Base-by-base conservation (phyloP, 92 coral and sea anemone genomes). In the Epizoanthus rinbou region DNA sequence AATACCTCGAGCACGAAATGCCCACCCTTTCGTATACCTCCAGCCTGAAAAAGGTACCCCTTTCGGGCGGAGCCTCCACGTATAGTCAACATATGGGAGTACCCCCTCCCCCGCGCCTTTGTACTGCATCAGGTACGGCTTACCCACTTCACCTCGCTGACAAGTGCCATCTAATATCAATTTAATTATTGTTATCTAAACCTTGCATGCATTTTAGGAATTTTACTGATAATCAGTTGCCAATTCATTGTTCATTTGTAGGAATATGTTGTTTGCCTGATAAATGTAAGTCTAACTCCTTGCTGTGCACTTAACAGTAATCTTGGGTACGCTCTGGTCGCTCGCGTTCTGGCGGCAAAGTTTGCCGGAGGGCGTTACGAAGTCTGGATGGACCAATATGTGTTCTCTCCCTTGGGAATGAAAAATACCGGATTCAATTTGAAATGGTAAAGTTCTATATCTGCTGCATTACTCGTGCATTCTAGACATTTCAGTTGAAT, bases 271-370 rank as follows among this genome's bases (percentile, higher is more conserved):
- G 21, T 31, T n/a, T 22, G 13, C 16, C 69, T 64, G 25, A 24
- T 64, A 64, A 64, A 64, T 22, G 16, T 63, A 22, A 63, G 28
- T 15, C 10, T 64, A 1, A 57, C 69, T 75, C 22, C 13, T n/a
- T 68, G 73, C 13, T 14, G 33, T 79, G 37, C 53, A 3, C 72
- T 66, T 73, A 54, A 0, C 88, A 96, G 99, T 71, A 96, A 96
- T 66, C 86, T 94, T 35, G 99, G 97, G 14, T 96, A 94, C 76
- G 97, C 99, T 19, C 69, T 96, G 53, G 86, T 96, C 28, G 89
- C 92, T 0, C 93, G 93, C 9, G 70, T 89, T 22, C 83, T 96
- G 69, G 95, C 92, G 37, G 92, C 90, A 84, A 91, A 89, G 83
- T 96, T 96, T 88, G 93, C 97, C 39, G 64, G 69, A 8, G 73